Base-by-base conservation (phyloP, 1,140 invertebrate genomes). In the Danaus plexippus region DNA sequence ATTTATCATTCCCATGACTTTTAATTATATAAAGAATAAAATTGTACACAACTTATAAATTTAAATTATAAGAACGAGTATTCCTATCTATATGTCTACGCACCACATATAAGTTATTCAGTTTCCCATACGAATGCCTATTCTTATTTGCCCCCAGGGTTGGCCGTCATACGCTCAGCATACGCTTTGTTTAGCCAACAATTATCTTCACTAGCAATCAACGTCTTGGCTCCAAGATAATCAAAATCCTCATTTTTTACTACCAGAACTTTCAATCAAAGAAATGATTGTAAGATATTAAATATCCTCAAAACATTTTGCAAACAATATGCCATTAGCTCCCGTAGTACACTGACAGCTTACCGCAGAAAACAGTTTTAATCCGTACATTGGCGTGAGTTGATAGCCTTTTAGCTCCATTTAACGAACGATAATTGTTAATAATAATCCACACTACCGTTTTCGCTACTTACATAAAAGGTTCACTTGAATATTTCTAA, bases 171-270 rank as follows among this genome's bases (percentile, higher is more conserved):
- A 72, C 68, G 55, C 66, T 68, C 64, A 80, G 69, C 68, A 61
- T 67, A 69, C 70, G 73, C 76, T 82, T 85, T 82, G 79, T 82
- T 85, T 81, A 75, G 76, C 76, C 70, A 77, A 70, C 75, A 82
- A 85, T 85, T 80, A 85, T 77, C 74, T 79, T 73, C 69, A 69
- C 70, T 57, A 66, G 75, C 70, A 79, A 80, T 81, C 72, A 75
- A 71, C 67, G 63, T 76, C 69, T 71, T 52, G 63, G 64, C 64
- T 61, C 67, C 63, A 57, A 71, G 69, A 73, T 73, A 73, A 68
- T 70, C 66, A 67, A 67, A 67, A 72, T 63, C 63, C 57, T 69
- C 57, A 47, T 53, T 45, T 32, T 32, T 32, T 32, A 32, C 22
- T 32, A 32, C 22, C 22, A 32, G 22, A 32, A 32, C 22, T 32